Evolutionary conservation across 2,113 vertebrate species (phyloP).

Genomic region (Festucalex cinctus): DNA sequence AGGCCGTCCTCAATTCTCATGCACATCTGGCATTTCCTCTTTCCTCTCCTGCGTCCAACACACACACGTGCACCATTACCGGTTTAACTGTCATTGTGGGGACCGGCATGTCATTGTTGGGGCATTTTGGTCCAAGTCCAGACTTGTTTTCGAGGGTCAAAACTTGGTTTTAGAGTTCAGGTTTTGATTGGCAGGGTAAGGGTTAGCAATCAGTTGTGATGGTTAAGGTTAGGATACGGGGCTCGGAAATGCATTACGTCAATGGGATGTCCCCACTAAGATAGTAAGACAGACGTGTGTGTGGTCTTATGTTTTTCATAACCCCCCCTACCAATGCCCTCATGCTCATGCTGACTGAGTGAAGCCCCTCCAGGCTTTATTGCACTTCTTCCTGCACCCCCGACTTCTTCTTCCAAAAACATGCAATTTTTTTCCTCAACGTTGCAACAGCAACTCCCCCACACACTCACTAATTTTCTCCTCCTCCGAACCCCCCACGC

Average conservation of each 20-base stretch:
- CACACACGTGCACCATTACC: too few relatives aligned
- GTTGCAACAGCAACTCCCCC: constrained; percentile 33
- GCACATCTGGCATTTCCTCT: constrained; percentile 72
- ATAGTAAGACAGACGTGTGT: too few relatives aligned
- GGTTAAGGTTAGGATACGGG: too few relatives aligned
- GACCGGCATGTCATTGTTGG: too few relatives aligned
- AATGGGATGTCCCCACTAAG: too few relatives aligned
- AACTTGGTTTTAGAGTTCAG: too few relatives aligned
- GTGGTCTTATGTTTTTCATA: constrained; percentile 69
- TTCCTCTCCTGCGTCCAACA: constrained; percentile 46
- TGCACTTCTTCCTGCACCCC: constrained; percentile 3
- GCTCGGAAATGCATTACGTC: too few relatives aligned
- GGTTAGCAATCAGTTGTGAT: too few relatives aligned
- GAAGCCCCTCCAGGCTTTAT: constrained; percentile 36
- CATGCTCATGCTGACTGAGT: neutral
- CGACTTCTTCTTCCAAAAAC: constrained; percentile 49
- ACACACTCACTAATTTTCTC: neutral
- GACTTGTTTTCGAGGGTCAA: too few relatives aligned
- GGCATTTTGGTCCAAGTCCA: too few relatives aligned
- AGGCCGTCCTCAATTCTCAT: constrained; percentile 68
- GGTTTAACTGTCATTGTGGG: too few relatives aligned
- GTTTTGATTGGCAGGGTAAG: too few relatives aligned
- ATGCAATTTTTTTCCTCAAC: constrained; percentile 69
- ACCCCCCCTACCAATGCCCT: constrained; percentile 14
- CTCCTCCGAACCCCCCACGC: constrained; percentile 45